These are phyloP conservation scores for Aleiodes alternator DNA, from an alignment of 2,888 invertebrate genomes.

Conservation along the genomic window DNA sequence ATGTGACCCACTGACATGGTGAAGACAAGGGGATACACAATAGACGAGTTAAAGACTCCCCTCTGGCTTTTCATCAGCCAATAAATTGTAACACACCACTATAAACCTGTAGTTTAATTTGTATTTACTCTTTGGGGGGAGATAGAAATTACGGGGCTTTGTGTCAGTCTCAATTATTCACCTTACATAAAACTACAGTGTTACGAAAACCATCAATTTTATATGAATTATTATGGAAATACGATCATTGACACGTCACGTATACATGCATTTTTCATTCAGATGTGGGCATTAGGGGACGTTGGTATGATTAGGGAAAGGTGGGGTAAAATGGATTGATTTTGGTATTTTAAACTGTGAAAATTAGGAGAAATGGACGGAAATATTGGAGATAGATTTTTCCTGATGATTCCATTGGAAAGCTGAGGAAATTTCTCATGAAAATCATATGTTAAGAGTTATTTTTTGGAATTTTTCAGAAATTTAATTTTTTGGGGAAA, in stretches of 20 bases:
- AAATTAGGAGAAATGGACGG: no score
- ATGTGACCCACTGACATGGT: conserved; percentile 51
- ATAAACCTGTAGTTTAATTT: conserved; percentile 3
- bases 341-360: no score
- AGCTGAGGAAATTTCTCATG: no score
- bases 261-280: background rate
- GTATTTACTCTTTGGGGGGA: conserved; percentile 3
- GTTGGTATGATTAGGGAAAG: no score
- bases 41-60: conserved; percentile 5
- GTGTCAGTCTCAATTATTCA: background rate
- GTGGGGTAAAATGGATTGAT: no score
- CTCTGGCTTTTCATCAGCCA: conserved; percentile 11
- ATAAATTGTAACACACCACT: background rate
- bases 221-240: background rate
- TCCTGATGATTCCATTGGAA: no score
- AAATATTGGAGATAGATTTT: no score
- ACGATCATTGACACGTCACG: background rate
- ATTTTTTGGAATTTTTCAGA: no score
- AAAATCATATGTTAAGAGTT: no score
- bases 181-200: background rate
- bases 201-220: conserved; percentile 3
- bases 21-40: conserved; percentile 1
- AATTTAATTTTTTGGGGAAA: no score
- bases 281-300: no score
- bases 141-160: background rate